Base-by-base conservation (phyloP, 2,888 invertebrate species). In the Synergus itoensis region DNA sequence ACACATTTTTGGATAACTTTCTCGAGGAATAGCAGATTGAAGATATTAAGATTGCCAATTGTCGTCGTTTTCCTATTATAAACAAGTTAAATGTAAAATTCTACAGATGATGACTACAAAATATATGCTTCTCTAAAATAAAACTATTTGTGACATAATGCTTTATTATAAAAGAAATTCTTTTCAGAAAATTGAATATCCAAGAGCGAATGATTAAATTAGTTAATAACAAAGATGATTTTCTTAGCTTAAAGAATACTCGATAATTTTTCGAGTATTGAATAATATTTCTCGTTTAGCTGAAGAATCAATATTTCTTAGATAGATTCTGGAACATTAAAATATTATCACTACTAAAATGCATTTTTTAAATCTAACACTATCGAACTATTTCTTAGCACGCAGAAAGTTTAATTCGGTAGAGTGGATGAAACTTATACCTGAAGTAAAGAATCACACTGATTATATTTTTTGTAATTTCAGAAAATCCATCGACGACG, bases 1-100 rank as follows among this genome's bases (percentile, higher is more conserved):
- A 45, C 57, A 64, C 65, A 40, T 4, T 41, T 53, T 53, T 62
- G 69, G 64, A 60, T 92, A 76, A 89, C 89, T 0, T 92, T 92
- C 75, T 87, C 91, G 0, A 86, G 90, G n/a, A 89, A 90, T 67
- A 89, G 89, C 28, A 82, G 91, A 16, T 80, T 92, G 3, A 92
- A 90, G 48, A 86, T 53, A n/a, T 12, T 60, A 62, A 14, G 21
- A 12, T 21, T 60, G 11, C 11, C 18, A 28, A 7, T 1, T 18
- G 1, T 18, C 62, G 5, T 28, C 62, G 14, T 62, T 62, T 57
- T 62, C 12, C 28, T 62, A 21, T 21, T 62, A 12, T 28, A 62
- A 62, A 28, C 28, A 62, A 28, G 12, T 62, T 4, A 5, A 62
- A 62, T 62, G 28, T 62, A 62, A 21, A 21, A 28, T 62, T 62